Evolutionary conservation across 1,140 invertebrate species (phyloP).

Genomic region (Drosophila sproati): DNA sequence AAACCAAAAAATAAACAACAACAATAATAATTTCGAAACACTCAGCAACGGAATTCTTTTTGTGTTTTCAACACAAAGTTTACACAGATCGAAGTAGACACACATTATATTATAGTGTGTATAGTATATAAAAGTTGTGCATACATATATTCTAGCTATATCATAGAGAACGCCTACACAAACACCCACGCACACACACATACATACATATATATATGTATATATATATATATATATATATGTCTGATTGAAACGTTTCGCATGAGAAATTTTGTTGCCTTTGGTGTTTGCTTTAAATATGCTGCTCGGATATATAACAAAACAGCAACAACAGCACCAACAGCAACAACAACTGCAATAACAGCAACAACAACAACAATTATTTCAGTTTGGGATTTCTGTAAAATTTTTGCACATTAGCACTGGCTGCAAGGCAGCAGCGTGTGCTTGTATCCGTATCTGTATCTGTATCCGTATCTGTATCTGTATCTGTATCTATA

Average conservation of each 20-base stretch:
- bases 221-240: not conserved
- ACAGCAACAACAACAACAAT: constrained; percentile 6
- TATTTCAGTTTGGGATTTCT: constrained; percentile 38
- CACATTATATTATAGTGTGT: not conserved
- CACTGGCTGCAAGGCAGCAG: constrained; percentile 53
- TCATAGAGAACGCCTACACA: constrained; percentile 24
- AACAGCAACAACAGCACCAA: not conserved
- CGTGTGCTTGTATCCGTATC: constrained; percentile 12
- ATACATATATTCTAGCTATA: too few relatives aligned
- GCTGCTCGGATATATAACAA: constrained; percentile 17
- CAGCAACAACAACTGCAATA: not conserved
- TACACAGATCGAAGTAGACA: constrained; percentile 37
- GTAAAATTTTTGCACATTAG: constrained; percentile 51
- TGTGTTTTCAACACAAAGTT: constrained; percentile 48
- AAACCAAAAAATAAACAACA: constrained; percentile 9
- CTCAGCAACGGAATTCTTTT: constrained; percentile 38
- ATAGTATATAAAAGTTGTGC: constrained; percentile 13
- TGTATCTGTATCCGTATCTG: constrained; percentile 18
- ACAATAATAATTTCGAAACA: constrained; percentile 52
- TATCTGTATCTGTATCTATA: not conserved
- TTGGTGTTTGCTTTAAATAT: constrained; percentile 24
- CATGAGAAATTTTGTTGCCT: constrained; percentile 26
- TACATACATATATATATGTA: not conserved
- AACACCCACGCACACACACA: constrained; percentile 14
- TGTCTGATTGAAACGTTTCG: constrained; percentile 54